Evolutionary conservation across 2,797 vertebrate species (phyloP).

Genomic region (Halcyon chelicuti): DNA sequence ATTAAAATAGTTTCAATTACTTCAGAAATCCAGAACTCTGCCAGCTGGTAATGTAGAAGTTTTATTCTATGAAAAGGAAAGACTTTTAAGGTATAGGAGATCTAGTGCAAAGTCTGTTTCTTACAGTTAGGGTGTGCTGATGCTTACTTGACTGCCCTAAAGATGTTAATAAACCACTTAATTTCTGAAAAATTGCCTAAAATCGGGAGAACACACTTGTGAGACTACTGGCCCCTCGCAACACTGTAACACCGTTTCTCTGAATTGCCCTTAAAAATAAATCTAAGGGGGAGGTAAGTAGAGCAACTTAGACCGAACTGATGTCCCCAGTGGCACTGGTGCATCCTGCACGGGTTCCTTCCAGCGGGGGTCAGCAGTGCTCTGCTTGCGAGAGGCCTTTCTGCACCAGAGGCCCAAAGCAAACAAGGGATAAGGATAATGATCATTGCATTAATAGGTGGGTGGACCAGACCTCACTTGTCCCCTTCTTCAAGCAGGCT

Average conservation of each 20-base stretch:
- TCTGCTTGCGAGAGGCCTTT: not conserved
- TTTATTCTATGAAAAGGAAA: not conserved
- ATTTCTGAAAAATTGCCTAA: not conserved
- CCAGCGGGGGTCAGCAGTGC: constrained; percentile 75
- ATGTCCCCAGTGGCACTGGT: fast-evolving
- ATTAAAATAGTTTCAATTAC: not conserved
- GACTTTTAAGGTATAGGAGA: not conserved
- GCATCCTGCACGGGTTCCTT: not conserved
- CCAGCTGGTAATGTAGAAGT: not conserved
- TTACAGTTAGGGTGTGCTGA: not conserved
- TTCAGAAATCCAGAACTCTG: not conserved
- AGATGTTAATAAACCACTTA: not conserved
- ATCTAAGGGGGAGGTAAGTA: not conserved
- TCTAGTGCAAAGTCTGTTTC: not conserved
- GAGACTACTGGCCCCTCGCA: not conserved
- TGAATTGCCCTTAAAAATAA: not conserved
- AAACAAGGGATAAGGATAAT: constrained; percentile 9
- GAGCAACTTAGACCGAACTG: not conserved
- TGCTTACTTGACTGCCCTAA: not conserved
- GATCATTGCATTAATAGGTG: constrained; percentile 36
- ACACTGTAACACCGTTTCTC: fast-evolving
- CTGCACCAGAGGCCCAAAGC: not conserved
- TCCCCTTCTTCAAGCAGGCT: constrained; percentile 67
- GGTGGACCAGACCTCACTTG: constrained; percentile 26
- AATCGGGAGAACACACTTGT: not conserved